phyloP scores from a whole-genome alignment of 2,888 invertebrate species.

The Rhagium mordax region DNA sequence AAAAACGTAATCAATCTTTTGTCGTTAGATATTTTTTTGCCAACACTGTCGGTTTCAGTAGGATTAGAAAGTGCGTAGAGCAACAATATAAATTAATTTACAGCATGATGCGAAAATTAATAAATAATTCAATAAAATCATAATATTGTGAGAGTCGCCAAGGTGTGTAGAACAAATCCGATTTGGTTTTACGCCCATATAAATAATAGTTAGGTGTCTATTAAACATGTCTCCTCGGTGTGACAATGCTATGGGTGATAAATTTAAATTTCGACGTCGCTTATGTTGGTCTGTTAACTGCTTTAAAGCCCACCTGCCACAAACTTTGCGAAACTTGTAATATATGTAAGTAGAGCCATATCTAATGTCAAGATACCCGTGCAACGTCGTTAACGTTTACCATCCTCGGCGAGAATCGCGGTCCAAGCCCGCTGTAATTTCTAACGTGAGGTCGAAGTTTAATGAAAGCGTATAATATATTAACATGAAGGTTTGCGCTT shows the following conservation, averaged over 20 bases:
- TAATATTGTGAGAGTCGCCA: no score
- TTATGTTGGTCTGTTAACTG: background rate
- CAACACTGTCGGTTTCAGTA: background rate
- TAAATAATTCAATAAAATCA: no score
- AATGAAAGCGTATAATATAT: background rate
- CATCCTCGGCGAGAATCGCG: background rate
- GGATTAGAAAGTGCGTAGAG: no score
- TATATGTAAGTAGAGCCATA: background rate
- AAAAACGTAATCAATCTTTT: constrained; percentile 1
- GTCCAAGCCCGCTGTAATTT: background rate
- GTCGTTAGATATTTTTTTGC: background rate
- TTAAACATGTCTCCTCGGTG: background rate
- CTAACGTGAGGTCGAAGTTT: background rate
- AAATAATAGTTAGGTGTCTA: background rate
- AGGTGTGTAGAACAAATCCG: no score
- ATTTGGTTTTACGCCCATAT: no score
- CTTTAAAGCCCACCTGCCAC: background rate
- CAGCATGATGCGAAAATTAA: no score
- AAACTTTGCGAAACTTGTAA: background rate
- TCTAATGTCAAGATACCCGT: background rate
- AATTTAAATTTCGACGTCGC: background rate
- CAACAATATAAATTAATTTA: no score
- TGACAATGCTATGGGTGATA: background rate
- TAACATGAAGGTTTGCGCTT: no score
- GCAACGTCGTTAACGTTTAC: background rate